phyloP scores from a whole-genome alignment of 2,797 vertebrate species.

The Neopelma chrysocephalum region DNA sequence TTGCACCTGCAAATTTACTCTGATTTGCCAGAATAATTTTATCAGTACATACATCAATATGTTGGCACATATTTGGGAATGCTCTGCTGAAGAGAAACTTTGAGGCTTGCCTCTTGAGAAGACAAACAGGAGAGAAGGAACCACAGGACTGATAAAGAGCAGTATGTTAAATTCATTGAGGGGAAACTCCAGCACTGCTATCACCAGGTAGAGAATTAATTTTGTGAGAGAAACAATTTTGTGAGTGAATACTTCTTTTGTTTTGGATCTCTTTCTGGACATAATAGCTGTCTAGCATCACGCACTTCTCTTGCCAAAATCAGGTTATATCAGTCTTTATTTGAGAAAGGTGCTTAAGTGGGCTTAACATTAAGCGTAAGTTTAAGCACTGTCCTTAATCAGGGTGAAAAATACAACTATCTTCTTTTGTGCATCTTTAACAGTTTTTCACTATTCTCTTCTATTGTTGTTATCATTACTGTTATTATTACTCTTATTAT shows the following conservation, averaged over 20 bases:
- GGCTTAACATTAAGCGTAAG: background rate
- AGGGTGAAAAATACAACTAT: background rate
- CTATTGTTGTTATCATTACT: background rate
- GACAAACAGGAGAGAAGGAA: background rate
- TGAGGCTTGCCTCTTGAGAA: background rate
- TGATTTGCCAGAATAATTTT: background rate
- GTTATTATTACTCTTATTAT: fast-evolving
- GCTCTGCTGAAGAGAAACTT: background rate
- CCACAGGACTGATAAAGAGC: background rate
- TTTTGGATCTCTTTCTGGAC: background rate
- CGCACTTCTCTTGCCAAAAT: background rate
- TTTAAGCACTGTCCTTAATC: background rate
- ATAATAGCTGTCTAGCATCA: background rate
- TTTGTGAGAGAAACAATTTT: background rate
- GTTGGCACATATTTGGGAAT: background rate
- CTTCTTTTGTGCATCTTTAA: background rate
- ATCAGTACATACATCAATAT: background rate
- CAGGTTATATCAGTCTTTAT: background rate
- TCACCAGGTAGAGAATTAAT: background rate
- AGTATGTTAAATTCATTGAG: background rate
- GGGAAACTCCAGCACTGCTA: background rate
- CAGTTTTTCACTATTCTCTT: background rate
- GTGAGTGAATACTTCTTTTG: background rate
- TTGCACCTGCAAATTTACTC: background rate
- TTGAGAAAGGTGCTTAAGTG: background rate